phyloP scores from a whole-genome alignment of 2,797 vertebrate genomes.

The Lithobates pipiens region DNA sequence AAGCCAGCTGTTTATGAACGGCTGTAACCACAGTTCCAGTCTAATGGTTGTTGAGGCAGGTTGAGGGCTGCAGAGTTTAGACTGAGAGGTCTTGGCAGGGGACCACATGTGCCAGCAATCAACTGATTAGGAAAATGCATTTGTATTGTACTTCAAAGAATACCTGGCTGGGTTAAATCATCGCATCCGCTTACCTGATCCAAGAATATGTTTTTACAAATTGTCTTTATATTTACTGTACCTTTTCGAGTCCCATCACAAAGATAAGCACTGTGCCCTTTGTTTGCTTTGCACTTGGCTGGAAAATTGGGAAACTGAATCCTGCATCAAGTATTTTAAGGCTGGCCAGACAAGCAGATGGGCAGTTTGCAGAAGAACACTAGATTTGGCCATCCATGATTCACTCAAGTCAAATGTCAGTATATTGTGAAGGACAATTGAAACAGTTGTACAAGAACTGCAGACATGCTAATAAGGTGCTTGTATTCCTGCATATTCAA shows the following conservation, averaged over 20 bases:
- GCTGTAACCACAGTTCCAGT: slow-evolving; percentile 1
- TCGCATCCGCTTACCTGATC: slow-evolving; percentile 4
- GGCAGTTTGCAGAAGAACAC: neutral
- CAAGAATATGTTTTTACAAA: slow-evolving; percentile 25
- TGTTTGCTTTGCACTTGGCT: neutral
- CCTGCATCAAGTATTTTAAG: neutral
- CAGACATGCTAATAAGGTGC: no score
- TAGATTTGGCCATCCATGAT: neutral
- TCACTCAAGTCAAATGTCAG: neutral
- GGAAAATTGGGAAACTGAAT: neutral
- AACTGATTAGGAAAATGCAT: slow-evolving; percentile 17
- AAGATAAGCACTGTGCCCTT: neutral
- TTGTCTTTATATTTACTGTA: neutral
- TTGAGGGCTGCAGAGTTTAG: neutral
- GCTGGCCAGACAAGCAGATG: neutral
- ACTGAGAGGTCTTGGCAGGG: slow-evolving; percentile 25
- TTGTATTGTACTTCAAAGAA: slow-evolving; percentile 15
- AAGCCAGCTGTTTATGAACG: slow-evolving; percentile 35
- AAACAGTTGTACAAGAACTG: neutral
- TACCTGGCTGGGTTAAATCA: neutral
- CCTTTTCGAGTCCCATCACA: neutral
- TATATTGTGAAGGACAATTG: neutral
- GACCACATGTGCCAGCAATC: slow-evolving; percentile 34
- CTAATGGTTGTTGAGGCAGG: slow-evolving; percentile 13
- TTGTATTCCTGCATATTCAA: neutral